A percentile compares a stretch with the other conserved stretches of the same genome.
Evolutionary conservation across 2,888 invertebrate species (phyloP).

Genomic region (Drosophila bunnanda): DNA sequence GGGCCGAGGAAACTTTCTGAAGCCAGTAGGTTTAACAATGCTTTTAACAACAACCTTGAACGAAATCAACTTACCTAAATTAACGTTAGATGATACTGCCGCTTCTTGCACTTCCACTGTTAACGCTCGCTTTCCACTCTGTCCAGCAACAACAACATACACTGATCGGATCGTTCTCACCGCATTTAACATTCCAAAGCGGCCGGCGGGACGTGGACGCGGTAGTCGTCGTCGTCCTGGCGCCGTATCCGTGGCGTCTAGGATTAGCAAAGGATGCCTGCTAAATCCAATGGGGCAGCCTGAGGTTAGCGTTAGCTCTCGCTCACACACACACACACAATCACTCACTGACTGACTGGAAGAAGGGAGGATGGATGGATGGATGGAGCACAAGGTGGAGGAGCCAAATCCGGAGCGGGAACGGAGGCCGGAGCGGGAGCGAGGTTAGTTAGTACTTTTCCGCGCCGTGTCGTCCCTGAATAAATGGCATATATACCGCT

Average conservation of each 20-base stretch:
- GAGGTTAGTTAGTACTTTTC: conserved; percentile 75
- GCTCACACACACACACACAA: conserved; percentile 38
- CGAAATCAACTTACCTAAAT: conserved; percentile 68
- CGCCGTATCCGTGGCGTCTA: conserved; percentile 45
- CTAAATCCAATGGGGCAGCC: conserved; percentile 35
- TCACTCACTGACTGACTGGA: conserved; percentile 47
- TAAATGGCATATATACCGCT: conserved; percentile 59
- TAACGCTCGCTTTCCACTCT: conserved; percentile 58
- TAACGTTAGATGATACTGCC: conserved; percentile 74
- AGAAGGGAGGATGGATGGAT: conserved; percentile 49
- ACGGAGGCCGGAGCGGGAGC: conserved; percentile 58
- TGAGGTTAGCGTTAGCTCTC: conserved; percentile 34
- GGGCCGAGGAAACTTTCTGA: conserved; percentile 11
- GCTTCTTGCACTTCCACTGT: conserved; percentile 64
- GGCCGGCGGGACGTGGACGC: conserved; percentile 62
- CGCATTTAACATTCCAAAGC: conserved; percentile 85
- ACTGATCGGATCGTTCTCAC: conserved; percentile 83
- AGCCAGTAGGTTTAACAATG: conserved; percentile 8
- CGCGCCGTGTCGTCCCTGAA: conserved; percentile 74
- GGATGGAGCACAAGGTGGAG: conserved; percentile 8
- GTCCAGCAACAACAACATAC: conserved; percentile 82
- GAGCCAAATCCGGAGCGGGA: conserved; percentile 37
- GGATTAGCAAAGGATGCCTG: conserved; percentile 31
- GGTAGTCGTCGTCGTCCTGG: conserved; percentile 51
- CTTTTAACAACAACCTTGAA: conserved; percentile 22